Evolutionary conservation across 2,113 vertebrate species (phyloP).

Genomic region (Siniperca knerii): DNA sequence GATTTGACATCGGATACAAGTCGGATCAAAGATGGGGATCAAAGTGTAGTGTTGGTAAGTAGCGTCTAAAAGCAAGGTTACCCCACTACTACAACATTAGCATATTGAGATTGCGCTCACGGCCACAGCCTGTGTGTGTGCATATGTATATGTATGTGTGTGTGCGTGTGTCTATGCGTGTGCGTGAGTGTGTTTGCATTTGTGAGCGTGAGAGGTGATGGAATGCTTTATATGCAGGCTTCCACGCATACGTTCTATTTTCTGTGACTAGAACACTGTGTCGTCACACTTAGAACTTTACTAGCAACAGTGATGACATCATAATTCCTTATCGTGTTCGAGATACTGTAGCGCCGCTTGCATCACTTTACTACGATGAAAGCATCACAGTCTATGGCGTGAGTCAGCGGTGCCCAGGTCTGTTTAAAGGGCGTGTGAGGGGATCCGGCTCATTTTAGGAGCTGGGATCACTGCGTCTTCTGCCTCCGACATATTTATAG

Average conservation of each 20-base stretch:
- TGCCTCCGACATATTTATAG: conserved; percentile 15
- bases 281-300: conserved; percentile 65
- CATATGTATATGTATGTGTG: too few species aligned
- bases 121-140: conserved; percentile 29
- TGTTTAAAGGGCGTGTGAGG: conserved; percentile 47
- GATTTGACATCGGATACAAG: conserved; percentile 61
- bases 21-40: conserved; percentile 70
- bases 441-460: conserved; percentile 7
- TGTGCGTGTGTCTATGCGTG: too few species aligned
- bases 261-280: background rate
- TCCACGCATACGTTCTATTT: background rate
- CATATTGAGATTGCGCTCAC: conserved; percentile 60
- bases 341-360: conserved; percentile 20
- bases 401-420: conserved; percentile 68
- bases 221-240: background rate
- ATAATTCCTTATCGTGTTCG: conserved; percentile 3
- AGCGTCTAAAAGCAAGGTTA: background rate
- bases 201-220: background rate
- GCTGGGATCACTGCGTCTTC: conserved; percentile 26
- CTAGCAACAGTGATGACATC: conserved; percentile 55
- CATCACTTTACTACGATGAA: conserved; percentile 65
- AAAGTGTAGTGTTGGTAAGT: conserved; percentile 78
- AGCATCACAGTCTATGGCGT: conserved; percentile 41
- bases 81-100: conserved; percentile 21
- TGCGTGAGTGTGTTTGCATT: background rate